These are phyloP conservation scores for Eidolon dupreanum DNA, from an alignment of 2,797 vertebrate species.

Conservation along the genomic window DNA sequence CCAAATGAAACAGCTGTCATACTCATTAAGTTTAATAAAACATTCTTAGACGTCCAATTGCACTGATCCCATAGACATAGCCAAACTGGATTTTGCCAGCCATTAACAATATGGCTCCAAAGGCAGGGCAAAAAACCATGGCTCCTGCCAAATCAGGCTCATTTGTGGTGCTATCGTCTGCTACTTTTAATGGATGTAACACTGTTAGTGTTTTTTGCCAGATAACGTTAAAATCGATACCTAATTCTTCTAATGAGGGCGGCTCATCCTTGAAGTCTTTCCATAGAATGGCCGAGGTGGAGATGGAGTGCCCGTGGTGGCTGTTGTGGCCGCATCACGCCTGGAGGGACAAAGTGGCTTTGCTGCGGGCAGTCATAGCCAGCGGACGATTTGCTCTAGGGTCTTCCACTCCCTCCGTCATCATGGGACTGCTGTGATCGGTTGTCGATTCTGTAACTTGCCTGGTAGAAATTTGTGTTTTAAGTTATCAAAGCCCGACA, in stretches of 20 bases:
- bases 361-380: slow-evolving; percentile 94
- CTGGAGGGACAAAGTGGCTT: slow-evolving; percentile 84
- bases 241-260: slow-evolving; percentile 94
- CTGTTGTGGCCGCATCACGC: slow-evolving; percentile 90
- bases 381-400: slow-evolving; percentile 90
- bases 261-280: slow-evolving; percentile 96
- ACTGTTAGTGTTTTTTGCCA: slow-evolving; percentile 98
- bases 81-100: slow-evolving; percentile 97
- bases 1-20: slow-evolving; percentile 93
- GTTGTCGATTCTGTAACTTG: too few species aligned
- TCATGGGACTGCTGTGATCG: too few species aligned
- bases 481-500: too few species aligned
- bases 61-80: slow-evolving; percentile 97
- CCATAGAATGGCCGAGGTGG: slow-evolving; percentile 92
- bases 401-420: too few species aligned
- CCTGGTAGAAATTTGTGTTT: too few species aligned
- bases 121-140: slow-evolving; percentile 97
- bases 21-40: slow-evolving; percentile 93
- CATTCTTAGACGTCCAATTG: slow-evolving; percentile 95
- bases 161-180: slow-evolving; percentile 98
- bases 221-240: slow-evolving; percentile 98
- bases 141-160: slow-evolving; percentile 97
- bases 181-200: slow-evolving; percentile 94
- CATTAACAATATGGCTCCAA: slow-evolving; percentile 94
- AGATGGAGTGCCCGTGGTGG: slow-evolving; percentile 89